Evolutionary conservation across 2,113 vertebrate species (phyloP).

Genomic region (Lepisosteus oculatus): DNA sequence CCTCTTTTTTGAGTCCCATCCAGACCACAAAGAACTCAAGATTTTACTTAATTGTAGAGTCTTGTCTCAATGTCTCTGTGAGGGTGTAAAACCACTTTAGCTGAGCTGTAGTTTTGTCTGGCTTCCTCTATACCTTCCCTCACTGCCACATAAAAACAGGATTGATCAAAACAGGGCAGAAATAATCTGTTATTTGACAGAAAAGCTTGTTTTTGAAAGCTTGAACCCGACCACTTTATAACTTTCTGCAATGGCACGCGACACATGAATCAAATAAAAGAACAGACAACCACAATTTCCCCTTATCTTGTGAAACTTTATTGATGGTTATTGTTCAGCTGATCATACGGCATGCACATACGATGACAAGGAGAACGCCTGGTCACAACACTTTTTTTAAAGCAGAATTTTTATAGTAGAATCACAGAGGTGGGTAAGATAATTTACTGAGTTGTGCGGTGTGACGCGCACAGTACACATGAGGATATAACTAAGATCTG

Average conservation of each 20-base stretch:
- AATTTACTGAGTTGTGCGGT: conserved; percentile 71
- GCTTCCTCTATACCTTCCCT: too few relatives aligned
- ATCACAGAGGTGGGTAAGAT: conserved; percentile 80
- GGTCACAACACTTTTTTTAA: conserved; percentile 90
- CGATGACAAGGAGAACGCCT: conserved; percentile 92
- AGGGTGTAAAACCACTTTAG: too few relatives aligned
- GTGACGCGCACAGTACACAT: conserved; percentile 65
- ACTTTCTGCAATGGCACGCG: not conserved
- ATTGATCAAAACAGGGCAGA: too few relatives aligned
- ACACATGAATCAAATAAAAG: conserved; percentile 15
- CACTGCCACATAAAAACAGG: too few relatives aligned
- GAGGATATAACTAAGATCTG: conserved; percentile 66
- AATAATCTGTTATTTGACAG: too few relatives aligned
- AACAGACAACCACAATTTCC: conserved; percentile 63
- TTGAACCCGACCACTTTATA: too few relatives aligned
- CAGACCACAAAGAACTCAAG: not conserved
- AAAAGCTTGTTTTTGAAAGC: too few relatives aligned
- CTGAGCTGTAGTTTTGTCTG: too few relatives aligned
- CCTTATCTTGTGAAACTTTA: conserved; percentile 89
- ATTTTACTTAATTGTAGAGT: not conserved
- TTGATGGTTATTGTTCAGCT: conserved; percentile 95
- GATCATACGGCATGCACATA: conserved; percentile 95
- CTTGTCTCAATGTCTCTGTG: not conserved
- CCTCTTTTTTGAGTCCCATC: not conserved
- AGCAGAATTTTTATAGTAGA: conserved; percentile 90